Conservation (phyloP, 2,888 invertebrate species). For the Ophraella communa region DNA sequence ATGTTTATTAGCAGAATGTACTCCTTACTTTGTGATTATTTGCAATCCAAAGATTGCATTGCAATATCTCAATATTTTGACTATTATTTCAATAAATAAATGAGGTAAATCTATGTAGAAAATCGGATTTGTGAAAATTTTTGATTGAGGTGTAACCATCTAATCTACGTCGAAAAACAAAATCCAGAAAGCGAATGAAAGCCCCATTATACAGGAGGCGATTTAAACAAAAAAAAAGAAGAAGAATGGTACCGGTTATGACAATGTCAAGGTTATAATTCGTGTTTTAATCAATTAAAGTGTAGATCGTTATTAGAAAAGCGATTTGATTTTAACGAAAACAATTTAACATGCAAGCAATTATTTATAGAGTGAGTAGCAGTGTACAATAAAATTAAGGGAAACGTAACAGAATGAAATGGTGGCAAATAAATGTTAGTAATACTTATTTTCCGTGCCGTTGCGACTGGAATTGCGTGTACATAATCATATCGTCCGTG, state of each 20-base stretch:
- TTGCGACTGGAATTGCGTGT: slow-evolving; percentile 50
- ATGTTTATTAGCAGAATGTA: too few species aligned
- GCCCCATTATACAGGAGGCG: too few species aligned
- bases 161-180: not conserved
- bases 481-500: slow-evolving; percentile 53
- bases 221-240: not conserved
- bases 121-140: too few species aligned
- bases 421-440: slow-evolving; percentile 26
- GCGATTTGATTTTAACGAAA: not conserved
- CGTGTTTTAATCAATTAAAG: slow-evolving; percentile 1
- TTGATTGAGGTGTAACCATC: too few species aligned
- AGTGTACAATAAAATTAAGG: slow-evolving; percentile 29
- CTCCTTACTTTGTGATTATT: too few species aligned
- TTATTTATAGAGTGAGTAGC: slow-evolving; percentile 18
- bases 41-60: too few species aligned
- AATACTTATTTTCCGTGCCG: slow-evolving; percentile 29
- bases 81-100: too few species aligned
- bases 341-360: slow-evolving; percentile 10
- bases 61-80: too few species aligned
- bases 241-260: not conserved
- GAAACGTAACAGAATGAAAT: slow-evolving; percentile 26
- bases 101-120: too few species aligned
- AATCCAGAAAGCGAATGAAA: not conserved
- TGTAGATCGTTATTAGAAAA: slow-evolving; percentile 17
- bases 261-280: not conserved